Base-by-base conservation (phyloP, 2,888 invertebrate species). In the Drosophila borealis region DNA sequence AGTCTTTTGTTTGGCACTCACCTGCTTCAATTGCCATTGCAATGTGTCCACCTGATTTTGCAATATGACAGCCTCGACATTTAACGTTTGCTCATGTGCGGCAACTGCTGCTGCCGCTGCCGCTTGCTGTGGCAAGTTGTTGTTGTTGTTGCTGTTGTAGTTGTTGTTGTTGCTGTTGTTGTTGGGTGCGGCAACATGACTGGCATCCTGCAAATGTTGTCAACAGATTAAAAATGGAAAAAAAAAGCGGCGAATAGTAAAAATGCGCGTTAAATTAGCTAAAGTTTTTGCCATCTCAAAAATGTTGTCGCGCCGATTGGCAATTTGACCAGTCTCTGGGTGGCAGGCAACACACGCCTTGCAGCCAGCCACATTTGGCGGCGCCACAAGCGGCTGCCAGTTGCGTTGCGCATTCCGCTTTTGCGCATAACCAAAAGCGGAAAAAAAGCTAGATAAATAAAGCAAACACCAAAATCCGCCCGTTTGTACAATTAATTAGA, bases 21-120 rank as follows among this genome's bases (percentile, higher is more conserved):
- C 95, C 94, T 95, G 95, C 92, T 95, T 95, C 70, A 95, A 92
- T 91, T 95, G 95, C 95, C 95, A 95, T 88, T 95, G 94, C 74
- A 95, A 91, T 63, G 95, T 95, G 89, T 95, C 94, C 80, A 95
- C 93, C 92, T 95, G 95, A 61, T 94, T 94, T 91, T 95, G 95
- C 73, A 94, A 93, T 80, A 94, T 93, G 78, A 94, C 93, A 85
- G 93, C 94, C 92, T 95, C 94, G 81, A 95, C 93, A 87, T 91
- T 91, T 70, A 90, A 70, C 46, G 77, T 77, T 36, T 74, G 86
- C 21, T 85, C 87, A 19, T 77, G 78, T 10, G 68, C 5, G 46
- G 70, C 25, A 46, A 65, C 0, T 63, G 71, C 0, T 49, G 74
- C 36, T 51, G 73, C 14, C 70, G 76, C 41, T 59, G 73, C 17